A percentile compares a stretch with the other conserved stretches of the same genome.
These are phyloP conservation scores for Diloba caeruleocephala DNA, from an alignment of 2,888 invertebrate species.

Conservation along the genomic window DNA sequence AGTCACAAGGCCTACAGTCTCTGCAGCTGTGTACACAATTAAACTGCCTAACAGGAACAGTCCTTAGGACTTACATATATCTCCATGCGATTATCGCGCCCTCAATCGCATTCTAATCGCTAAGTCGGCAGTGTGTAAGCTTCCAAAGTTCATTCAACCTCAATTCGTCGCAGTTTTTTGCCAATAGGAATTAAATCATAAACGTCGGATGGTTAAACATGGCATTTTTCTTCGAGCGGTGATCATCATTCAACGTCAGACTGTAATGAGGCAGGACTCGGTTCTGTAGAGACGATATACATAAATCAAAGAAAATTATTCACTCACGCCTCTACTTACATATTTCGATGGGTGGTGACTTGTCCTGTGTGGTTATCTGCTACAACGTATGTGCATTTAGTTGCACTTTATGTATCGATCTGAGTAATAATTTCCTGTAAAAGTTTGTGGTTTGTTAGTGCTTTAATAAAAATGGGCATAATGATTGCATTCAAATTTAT, in stretches of 20 bases:
- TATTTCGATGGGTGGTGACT: slow-evolving; percentile 67
- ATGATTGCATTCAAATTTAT: no score
- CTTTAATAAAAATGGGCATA: no score
- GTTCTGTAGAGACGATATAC: slow-evolving; percentile 69
- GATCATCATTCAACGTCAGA: slow-evolving; percentile 84
- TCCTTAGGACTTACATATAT: slow-evolving; percentile 35
- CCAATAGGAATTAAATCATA: slow-evolving; percentile 79
- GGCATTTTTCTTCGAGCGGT: slow-evolving; percentile 75
- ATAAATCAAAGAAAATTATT: slow-evolving; percentile 81
- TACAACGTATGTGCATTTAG: slow-evolving; percentile 10
- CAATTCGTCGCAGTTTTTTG: slow-evolving; percentile 65
- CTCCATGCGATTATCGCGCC: slow-evolving; percentile 37
- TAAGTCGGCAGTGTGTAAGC: slow-evolving; percentile 20
- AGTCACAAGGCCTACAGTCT: slow-evolving; percentile 13
- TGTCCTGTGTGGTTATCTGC: slow-evolving; percentile 50
- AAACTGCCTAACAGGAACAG: slow-evolving; percentile 15
- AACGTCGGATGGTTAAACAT: slow-evolving; percentile 75
- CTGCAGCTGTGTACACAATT: slow-evolving; percentile 36
- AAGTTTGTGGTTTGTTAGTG: no score
- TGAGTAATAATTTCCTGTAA: not conserved
- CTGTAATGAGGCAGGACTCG: slow-evolving; percentile 80
- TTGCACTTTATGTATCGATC: not conserved
- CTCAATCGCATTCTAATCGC: slow-evolving; percentile 36
- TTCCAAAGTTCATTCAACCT: slow-evolving; percentile 54
- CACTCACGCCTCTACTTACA: slow-evolving; percentile 76